Base-by-base conservation (phyloP, 2,113 vertebrate species). In the Stigmatopora argus region DNA sequence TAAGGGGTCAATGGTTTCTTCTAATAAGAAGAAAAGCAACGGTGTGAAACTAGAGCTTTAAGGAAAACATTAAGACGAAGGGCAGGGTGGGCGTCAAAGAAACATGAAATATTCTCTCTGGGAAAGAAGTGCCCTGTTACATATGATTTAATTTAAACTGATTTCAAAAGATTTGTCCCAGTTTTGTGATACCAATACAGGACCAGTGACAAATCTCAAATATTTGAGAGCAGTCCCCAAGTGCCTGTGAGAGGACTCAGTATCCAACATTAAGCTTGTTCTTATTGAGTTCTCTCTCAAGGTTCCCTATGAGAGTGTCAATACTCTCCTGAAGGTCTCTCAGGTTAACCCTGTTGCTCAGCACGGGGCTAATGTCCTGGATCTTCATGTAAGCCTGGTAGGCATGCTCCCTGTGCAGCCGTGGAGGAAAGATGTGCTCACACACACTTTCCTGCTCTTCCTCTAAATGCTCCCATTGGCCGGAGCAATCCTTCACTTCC, bases 241-340 rank as follows among this genome's bases (percentile, higher is more conserved):
- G 60, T n/a, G 10, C 57, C 64, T 63, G 19, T 14, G n/a, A 13
- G 13, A 34, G 51, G 62, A 73, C 72, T 94, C 86, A 97, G 46
- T 90, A 94, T 67, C 92, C 92, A 45, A 92, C 89, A 19, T 92
- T 95, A 46, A 96, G 85, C 76, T 95, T 98, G 85, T 94, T 98
- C 86, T 98, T 99, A 88, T 94, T 98, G 67, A 99, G 95, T 81
- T 99, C 97, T 78, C 90, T 82, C 85, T 99, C 97, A 83, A 99
- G 89, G 89, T 98, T 99, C 83, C 97, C 95, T 79, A 99, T 96
- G 70, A 99, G 86, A 5, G 91, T 93, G 83, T 99, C 96, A 7
- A 99, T 99, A 78, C 96, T 99, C 88, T 98, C 96, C 87, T 99
- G 97, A 73, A 99, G 91, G 85, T 99, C 95, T 78, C 89, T 92